Evolutionary conservation across 2,797 vertebrate genomes (phyloP).

Genomic region (Eleutherodactylus coqui): DNA sequence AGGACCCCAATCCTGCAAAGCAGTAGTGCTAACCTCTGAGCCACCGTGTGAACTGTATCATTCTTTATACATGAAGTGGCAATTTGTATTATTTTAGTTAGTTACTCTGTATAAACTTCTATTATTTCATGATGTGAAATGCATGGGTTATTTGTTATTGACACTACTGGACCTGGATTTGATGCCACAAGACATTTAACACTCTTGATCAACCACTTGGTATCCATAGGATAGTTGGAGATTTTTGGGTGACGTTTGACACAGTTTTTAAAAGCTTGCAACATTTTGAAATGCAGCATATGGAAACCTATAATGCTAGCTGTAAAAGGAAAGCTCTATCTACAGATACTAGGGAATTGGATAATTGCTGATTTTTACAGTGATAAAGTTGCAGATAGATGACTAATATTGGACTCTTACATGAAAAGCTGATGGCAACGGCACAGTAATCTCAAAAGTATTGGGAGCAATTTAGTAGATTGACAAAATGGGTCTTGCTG

Average conservation of each 20-base stretch:
- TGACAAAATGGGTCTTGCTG: slow-evolving; percentile 8
- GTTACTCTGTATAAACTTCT: no score
- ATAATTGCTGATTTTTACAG: slow-evolving; percentile 31
- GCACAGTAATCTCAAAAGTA: slow-evolving; percentile 20
- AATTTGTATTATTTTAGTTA: no score
- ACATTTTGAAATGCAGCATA: neutral
- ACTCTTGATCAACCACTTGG: neutral
- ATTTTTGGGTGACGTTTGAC: neutral
- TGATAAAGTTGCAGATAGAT: neutral
- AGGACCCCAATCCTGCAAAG: no score
- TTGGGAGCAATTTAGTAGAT: slow-evolving; percentile 8
- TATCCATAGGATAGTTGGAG: neutral
- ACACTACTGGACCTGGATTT: neutral
- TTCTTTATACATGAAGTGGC: no score
- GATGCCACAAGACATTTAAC: neutral
- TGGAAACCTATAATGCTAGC: neutral
- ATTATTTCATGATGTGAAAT: no score
- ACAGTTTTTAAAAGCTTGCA: neutral
- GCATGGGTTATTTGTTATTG: neutral
- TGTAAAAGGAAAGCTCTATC: slow-evolving; percentile 2
- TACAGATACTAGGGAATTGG: neutral
- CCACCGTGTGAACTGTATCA: no score
- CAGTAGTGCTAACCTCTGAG: no score
- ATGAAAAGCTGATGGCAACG: neutral
- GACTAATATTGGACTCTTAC: slow-evolving; percentile 1